phyloP scores from a whole-genome alignment of 1,140 invertebrate genomes.

The Cydia pomonella region DNA sequence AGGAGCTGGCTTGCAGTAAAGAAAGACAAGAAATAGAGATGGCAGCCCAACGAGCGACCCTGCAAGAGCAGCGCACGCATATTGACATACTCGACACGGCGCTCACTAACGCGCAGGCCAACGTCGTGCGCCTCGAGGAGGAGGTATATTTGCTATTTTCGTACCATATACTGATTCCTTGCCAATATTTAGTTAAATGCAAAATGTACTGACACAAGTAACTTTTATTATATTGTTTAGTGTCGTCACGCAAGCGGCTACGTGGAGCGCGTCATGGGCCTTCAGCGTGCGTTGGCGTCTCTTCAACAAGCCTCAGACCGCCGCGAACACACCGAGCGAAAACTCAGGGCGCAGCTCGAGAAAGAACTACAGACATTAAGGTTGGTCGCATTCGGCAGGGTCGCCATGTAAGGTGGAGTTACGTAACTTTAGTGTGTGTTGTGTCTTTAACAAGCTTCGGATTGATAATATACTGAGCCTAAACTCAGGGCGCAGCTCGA shows the following conservation, averaged over 20 bases:
- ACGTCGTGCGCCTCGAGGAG: slow-evolving; percentile 93
- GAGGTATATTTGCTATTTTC: slow-evolving; percentile 82
- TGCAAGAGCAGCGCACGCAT: slow-evolving; percentile 95
- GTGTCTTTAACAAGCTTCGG: slow-evolving; percentile 91
- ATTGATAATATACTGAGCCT: slow-evolving; percentile 91
- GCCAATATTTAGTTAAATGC: too few relatives aligned
- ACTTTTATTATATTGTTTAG: slow-evolving; percentile 40
- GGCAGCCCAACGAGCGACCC: slow-evolving; percentile 91
- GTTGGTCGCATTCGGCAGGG: slow-evolving; percentile 74
- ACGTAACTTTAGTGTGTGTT: slow-evolving; percentile 81
- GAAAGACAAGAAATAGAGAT: slow-evolving; percentile 96
- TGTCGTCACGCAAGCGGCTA: slow-evolving; percentile 91
- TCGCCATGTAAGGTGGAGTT: neutral
- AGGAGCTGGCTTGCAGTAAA: slow-evolving; percentile 92
- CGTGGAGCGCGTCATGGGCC: slow-evolving; percentile 90
- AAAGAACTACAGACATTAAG: slow-evolving; percentile 87
- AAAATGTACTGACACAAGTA: too few relatives aligned
- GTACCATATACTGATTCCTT: neutral
- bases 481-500: slow-evolving; percentile 90
- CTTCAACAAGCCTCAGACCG: slow-evolving; percentile 91
- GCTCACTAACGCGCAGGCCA: slow-evolving; percentile 93
- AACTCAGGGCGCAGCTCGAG: slow-evolving; percentile 89
- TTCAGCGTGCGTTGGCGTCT: slow-evolving; percentile 91
- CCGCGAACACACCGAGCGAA: slow-evolving; percentile 91
- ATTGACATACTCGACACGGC: slow-evolving; percentile 96